phyloP scores from a whole-genome alignment of 1,140 invertebrate genomes.

The Centruroides vittatus region DNA sequence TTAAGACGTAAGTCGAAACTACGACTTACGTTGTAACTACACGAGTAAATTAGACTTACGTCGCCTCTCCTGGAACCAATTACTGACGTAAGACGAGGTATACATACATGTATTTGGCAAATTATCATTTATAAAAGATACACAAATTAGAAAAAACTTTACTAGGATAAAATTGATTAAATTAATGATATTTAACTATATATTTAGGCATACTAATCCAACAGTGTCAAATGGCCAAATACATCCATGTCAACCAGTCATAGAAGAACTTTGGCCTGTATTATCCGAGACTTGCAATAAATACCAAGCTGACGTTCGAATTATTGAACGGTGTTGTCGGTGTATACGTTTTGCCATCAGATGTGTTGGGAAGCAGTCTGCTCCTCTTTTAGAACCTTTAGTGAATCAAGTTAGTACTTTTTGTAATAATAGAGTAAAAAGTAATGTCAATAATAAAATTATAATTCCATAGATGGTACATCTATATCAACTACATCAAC shows the following conservation, averaged over 20 bases:
- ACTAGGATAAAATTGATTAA: too few species aligned
- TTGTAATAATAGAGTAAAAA: too few species aligned
- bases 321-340: slow-evolving; percentile 84
- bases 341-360: slow-evolving; percentile 77
- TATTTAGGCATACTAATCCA: slow-evolving; percentile 48
- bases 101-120: too few species aligned
- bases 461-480: slow-evolving; percentile 49
- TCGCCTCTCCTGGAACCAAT: too few species aligned
- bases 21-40: too few species aligned
- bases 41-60: too few species aligned
- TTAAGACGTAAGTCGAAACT: too few species aligned
- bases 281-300: slow-evolving; percentile 57
- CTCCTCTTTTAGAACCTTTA: slow-evolving; percentile 58
- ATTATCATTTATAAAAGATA: too few species aligned
- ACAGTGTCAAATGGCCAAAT: slow-evolving; percentile 38
- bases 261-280: slow-evolving; percentile 74
- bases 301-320: slow-evolving; percentile 63
- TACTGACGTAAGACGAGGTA: too few species aligned
- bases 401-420: slow-evolving; percentile 46
- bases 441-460: not conserved
- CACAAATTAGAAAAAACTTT: too few species aligned
- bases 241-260: slow-evolving; percentile 68
- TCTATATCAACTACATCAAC: slow-evolving; percentile 63
- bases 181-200: not conserved
- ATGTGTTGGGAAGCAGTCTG: slow-evolving; percentile 62